Conservation (phyloP, 2,888 invertebrate species). For the Zeuzera pyrina region DNA sequence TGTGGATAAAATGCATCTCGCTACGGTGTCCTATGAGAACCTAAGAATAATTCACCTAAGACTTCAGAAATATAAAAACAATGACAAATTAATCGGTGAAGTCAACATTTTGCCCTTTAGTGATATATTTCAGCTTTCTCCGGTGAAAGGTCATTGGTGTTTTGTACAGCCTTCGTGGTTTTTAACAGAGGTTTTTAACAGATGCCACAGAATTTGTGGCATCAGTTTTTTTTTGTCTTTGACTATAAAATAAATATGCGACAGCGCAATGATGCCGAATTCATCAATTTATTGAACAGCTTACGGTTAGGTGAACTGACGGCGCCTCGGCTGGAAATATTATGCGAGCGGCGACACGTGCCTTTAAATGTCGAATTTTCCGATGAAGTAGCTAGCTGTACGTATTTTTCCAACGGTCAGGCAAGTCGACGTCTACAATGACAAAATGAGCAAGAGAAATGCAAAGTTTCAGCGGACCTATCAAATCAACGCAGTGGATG, state of each 20-base stretch:
- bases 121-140: constrained; percentile 22
- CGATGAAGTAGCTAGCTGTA: constrained; percentile 18
- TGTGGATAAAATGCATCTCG: constrained; percentile 18
- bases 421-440: constrained; percentile 20
- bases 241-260: constrained; percentile 29
- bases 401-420: constrained; percentile 21
- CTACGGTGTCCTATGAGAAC: constrained; percentile 5
- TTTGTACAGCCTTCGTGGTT: constrained; percentile 16
- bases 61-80: constrained; percentile 12
- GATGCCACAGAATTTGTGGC: constrained; percentile 24
- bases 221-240: constrained; percentile 21
- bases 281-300: constrained; percentile 21
- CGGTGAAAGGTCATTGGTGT: constrained; percentile 22
- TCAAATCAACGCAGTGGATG: constrained; percentile 17
- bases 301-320: constrained; percentile 21
- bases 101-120: constrained; percentile 17
- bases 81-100: constrained; percentile 4
- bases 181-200: constrained; percentile 18
- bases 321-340: constrained; percentile 13
- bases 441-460: constrained; percentile 12
- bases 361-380: constrained; percentile 17
- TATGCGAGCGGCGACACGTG: constrained; percentile 17
- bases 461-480: constrained; percentile 6
- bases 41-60: constrained; percentile 4
- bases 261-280: constrained; percentile 21